Evolutionary conservation across 2,888 invertebrate genomes (phyloP), one percentile per base, ranked within the genome.

Genomic region (Melolontha melolontha): DNA sequence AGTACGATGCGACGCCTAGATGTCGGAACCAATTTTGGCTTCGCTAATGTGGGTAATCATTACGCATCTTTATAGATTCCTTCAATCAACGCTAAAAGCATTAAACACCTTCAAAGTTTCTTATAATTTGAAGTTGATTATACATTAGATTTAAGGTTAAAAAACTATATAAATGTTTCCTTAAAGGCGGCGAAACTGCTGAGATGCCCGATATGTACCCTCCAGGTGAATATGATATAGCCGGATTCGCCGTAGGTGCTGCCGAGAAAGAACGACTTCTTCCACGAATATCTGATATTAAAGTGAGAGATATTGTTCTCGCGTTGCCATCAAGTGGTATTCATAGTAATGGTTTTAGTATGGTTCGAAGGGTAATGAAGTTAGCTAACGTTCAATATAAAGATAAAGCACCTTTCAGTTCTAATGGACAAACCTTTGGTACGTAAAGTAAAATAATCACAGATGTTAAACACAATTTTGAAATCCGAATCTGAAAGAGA

Each of bases 151-250:
- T 4, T 4, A 22, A 22, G 4, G 1, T 22, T 4, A 22, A 22
- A 4, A 22, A 22, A 22, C 22, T 34, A 6, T 6, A 34, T 34
- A 34, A 6, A 34, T 34, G 34, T 71, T 77, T 1, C 34, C 2
- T 62, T 79, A 0, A 75, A 97, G 92, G 90, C 70, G 98, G 98
- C 0, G 98, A 98, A 85, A 98, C 98, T 1, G 98, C 98, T 0
- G 97, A 97, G 85, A 97, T 98, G 97, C 98, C 98, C 0, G 92
- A 94, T 1, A 92, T 98, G 86, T 99, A 98, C 83, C 86, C 87
- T 1, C 83, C 87, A 0, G 94, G 92, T 0, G 94, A 96, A 73
- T 98, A 97, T 83, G 98, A 99, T 83, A 83, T 98, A 59, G 98
- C 97, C 11, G 99, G 98, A 1, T 98, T 98, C 83, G 91, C 95